phyloP scores from a whole-genome alignment of 2,888 invertebrate species.

The Eledone cirrhosa region DNA sequence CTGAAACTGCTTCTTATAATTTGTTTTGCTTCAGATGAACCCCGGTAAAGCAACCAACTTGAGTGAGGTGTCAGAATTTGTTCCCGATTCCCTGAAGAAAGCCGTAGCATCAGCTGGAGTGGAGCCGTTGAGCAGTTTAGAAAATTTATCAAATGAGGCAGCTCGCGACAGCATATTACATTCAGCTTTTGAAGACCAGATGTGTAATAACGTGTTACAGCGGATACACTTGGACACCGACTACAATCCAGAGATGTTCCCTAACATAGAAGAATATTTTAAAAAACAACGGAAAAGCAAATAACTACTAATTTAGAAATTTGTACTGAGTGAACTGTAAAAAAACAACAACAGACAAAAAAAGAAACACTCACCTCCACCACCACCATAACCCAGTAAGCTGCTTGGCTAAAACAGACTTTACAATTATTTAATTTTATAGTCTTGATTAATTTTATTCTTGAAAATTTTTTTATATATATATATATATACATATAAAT shows the following conservation, averaged over 20 bases:
- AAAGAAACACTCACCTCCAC: no score
- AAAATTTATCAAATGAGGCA: constrained; percentile 69
- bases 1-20: no score
- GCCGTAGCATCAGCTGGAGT: constrained; percentile 71
- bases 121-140: constrained; percentile 67
- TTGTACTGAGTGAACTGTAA: not conserved
- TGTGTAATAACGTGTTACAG: constrained; percentile 69
- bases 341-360: constrained; percentile 9
- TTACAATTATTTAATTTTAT: no score
- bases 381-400: no score
- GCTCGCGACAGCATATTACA: constrained; percentile 70
- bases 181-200: constrained; percentile 70
- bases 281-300: constrained; percentile 38
- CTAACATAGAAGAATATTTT: constrained; percentile 62
- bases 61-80: constrained; percentile 50
- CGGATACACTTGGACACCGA: constrained; percentile 69
- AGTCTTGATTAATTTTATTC: no score
- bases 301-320: constrained; percentile 31
- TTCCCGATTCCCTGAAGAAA: constrained; percentile 64
- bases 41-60: constrained; percentile 51
- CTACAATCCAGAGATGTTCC: constrained; percentile 63
- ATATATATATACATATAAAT: no score
- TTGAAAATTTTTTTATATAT: no score
- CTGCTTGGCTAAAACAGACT: no score
- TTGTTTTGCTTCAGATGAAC: constrained; percentile 55